Base-by-base conservation (phyloP, 2,113 vertebrate species). In the Nothobranchius furzeri region DNA sequence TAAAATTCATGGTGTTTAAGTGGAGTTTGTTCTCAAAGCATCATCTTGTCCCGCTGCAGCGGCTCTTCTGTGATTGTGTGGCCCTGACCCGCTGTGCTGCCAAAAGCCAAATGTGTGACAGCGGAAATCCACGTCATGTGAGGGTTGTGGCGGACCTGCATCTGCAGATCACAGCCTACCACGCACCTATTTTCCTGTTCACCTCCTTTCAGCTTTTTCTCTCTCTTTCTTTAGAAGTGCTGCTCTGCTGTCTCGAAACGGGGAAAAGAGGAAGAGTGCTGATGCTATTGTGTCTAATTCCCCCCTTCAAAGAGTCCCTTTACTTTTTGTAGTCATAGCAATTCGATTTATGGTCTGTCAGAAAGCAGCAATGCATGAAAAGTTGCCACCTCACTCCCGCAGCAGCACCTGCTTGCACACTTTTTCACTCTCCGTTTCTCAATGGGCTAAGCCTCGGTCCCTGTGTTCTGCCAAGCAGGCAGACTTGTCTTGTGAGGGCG, bases 71-170 rank as follows among this genome's bases (percentile, higher is more conserved):
- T 60, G 68, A 78, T 25, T 74, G 71, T 90, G 82, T 83, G 89
- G 63, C 58, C 50, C 50, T 68, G 43, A 70, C 78, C 68, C 6
- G 60, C 76, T 54, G 73, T 42, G 64, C 47, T 70, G 61, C 84
- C 62, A 12, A 67, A 81, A 78, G 76, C 49, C 61, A 88, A 89
- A 70, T 54, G 91, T 84, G 69, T 65, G 70, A 84, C 78, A 72
- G 78, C 89, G 93, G 93, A 95, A 93, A 91, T 89, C 75, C 77
- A 52, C 6, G 47, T 86, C 96, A 95, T 75, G 91, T 95, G 95
- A 95, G 49, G 40, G 48, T 45, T 85, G 82, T 72, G 87, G 90
- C 82, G 89, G 87, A 91, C 78, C 78, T 84, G 81, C 79, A 82
- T 86, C 25, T 81, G 82, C 79, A 79, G 51, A 71, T 87, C 88